A percentile compares a stretch with the other conserved stretches of the same genome.
Conservation (phyloP, 2,888 invertebrate genomes). For the Tetrapedia diversipes region DNA sequence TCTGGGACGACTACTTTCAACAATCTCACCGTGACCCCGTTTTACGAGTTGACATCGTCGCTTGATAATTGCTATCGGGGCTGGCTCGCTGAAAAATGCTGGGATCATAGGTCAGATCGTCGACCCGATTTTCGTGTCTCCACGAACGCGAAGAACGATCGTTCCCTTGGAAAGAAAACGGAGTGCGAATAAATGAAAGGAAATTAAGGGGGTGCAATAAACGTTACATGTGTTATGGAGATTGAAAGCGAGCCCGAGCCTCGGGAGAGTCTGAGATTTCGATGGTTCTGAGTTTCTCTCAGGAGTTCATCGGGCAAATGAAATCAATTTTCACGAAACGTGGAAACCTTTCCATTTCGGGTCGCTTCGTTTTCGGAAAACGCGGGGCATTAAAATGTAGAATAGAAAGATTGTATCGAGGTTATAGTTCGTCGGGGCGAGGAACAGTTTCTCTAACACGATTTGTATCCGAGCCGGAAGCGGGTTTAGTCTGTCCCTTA, state of each 20-base stretch:
- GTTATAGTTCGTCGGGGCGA: neutral
- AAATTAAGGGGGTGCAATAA: no score
- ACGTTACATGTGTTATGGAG: no score
- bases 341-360: neutral
- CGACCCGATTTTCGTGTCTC: neutral
- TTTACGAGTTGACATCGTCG: neutral
- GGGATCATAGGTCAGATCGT: neutral
- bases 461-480: neutral
- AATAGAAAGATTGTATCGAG: conserved; percentile 19
- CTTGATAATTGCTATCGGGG: conserved; percentile 2
- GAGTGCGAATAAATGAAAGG: no score
- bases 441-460: neutral
- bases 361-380: neutral
- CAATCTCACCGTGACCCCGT: conserved; percentile 2
- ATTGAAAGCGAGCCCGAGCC: no score
- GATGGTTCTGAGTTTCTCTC: neutral
- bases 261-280: neutral
- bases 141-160: neutral
- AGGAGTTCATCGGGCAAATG: neutral
- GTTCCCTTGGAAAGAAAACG: no score
- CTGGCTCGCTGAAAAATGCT: neutral
- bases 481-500: conserved; percentile 24
- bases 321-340: conserved; percentile 2
- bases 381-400: neutral
- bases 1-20: neutral